Conservation (phyloP, 2,797 vertebrate genomes). For the Gila robusta region DNA sequence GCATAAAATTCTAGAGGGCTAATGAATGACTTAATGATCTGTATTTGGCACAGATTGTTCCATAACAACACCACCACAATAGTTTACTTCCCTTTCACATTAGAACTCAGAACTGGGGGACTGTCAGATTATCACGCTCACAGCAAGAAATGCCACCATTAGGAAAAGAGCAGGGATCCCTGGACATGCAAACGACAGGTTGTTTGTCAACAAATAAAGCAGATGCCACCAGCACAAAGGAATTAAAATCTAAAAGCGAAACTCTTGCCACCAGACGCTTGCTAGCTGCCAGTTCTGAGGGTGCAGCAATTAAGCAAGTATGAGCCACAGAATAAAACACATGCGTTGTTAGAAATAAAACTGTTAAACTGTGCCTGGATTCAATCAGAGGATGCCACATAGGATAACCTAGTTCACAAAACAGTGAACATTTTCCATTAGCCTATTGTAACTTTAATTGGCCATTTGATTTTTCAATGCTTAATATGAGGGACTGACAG, state of each 20-base stretch:
- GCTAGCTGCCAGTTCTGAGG: conserved; percentile 31
- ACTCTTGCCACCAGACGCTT: conserved; percentile 42
- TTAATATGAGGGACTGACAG: not conserved
- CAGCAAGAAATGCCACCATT: conserved; percentile 34
- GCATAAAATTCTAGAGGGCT: not conserved
- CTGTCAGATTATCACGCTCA: conserved; percentile 34
- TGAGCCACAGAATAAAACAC: conserved; percentile 25
- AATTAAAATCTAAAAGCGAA: not conserved
- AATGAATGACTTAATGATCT: conserved; percentile 28
- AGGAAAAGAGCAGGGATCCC: conserved; percentile 50
- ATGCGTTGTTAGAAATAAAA: not conserved
- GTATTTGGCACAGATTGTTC: conserved; percentile 4
- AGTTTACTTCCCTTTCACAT: not conserved
- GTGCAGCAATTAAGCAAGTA: conserved; percentile 42
- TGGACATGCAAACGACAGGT: conserved; percentile 46
- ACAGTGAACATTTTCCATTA: not conserved
- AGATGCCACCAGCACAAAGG: conserved; percentile 42
- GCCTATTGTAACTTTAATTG: not conserved
- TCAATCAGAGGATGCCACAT: not conserved
- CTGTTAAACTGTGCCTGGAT: not conserved
- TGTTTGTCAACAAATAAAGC: conserved; percentile 55
- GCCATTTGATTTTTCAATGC: not conserved
- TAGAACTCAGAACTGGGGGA: conserved; percentile 28
- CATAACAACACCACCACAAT: not conserved
- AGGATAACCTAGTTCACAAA: not conserved